Base-by-base conservation (phyloP, 2,113 vertebrate genomes). In the Paraplagusia blochii region DNA sequence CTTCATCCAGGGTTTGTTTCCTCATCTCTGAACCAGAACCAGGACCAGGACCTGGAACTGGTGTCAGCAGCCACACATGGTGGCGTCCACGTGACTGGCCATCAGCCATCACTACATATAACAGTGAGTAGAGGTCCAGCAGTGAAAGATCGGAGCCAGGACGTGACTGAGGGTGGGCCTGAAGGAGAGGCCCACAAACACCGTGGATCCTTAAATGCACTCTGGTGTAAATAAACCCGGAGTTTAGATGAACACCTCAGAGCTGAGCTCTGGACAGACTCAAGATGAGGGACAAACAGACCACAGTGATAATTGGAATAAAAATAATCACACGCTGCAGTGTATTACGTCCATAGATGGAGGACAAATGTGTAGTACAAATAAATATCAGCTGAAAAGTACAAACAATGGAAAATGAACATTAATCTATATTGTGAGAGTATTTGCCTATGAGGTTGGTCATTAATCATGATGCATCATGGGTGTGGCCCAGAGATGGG, bases 101-200 rank as follows among this genome's bases (percentile, higher is more conserved):
- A 9, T 38, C 9, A 53, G 65, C 57, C 58, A 65, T 55, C 29
- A n/a, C 18, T 73, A 75, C 51, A 53, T 80, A 61, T 55, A 83
- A 79, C 69, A 65, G n/a, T n/a, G 65, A 66, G 64, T 58, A 35
- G 53, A 64, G 22, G 53, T 63, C 63, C 53, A 42, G 64, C 72
- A 72, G 3, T 85, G 84, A 86, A 74, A 81, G 77, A 84, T 82
- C 71, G 35, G 69, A 76, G 68, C 78, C 82, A 83, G 81, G 50
- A 40, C 29, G 35, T n/a, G 74, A 61, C 67, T 63, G 15, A 5
- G 60, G 71, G 54, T 13, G 36, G 17, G 42, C 47, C 44, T 11
- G 40, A 73, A 50, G 61, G 61, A 73, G 72, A 54, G 58, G 49
- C 61, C 11, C 39, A 68, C 80, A 73, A 72, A 80, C 63, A 62